Base-by-base conservation (phyloP, 2,888 invertebrate genomes). In the Pyrgus malvae region DNA sequence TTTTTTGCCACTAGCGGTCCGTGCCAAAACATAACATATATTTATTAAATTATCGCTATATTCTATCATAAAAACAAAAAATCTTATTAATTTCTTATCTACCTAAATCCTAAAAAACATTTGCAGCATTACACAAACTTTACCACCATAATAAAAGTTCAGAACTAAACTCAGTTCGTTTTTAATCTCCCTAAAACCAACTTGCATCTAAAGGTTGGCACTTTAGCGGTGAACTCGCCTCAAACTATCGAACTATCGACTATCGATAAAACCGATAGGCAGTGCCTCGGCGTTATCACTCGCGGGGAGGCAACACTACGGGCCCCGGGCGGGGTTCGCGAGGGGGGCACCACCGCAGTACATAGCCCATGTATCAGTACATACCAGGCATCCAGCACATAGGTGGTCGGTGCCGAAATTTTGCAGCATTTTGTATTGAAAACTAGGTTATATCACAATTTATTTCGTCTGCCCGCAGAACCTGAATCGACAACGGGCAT, bases 381-480 rank as follows among this genome's bases (percentile, higher is more conserved):
- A 84, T 83, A 67, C 72, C 72, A 74, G 67, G 69, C 69, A 73
- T 74, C 73, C 76, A 77, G 78, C 74, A 84, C 67, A 66, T 72
- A 76, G 64, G 77, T 75, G 73, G 74, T 73, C 74, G 78, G 76
- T 76, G 83, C 88, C 88, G 87, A 90, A 87, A 89, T 82, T 88
- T 89, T 86, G 87, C 86, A 86, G 87, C 83, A 89, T 89, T 88
- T 84, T 84, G 85, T 83, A 83, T 81, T 79, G 83, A 80, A 89
- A 89, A 88, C 88, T 90, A 88, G 89, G 89, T 89, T 90, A 89
- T 86, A 76, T 80, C 67, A 67, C 80, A 80, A 85, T 85, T 85
- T 83, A 83, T 81, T 73, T 73, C 68, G 66, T 61, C 56, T 50
- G 65, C 60, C 68, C 63, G 60, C 62, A 63, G 65, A 64, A 33